Percentiles rank a stretch among this genome's conserved stretches.
Evolutionary conservation across 2,888 invertebrate species (phyloP).

Genomic region (Hirtodrosophila trivittata): DNA sequence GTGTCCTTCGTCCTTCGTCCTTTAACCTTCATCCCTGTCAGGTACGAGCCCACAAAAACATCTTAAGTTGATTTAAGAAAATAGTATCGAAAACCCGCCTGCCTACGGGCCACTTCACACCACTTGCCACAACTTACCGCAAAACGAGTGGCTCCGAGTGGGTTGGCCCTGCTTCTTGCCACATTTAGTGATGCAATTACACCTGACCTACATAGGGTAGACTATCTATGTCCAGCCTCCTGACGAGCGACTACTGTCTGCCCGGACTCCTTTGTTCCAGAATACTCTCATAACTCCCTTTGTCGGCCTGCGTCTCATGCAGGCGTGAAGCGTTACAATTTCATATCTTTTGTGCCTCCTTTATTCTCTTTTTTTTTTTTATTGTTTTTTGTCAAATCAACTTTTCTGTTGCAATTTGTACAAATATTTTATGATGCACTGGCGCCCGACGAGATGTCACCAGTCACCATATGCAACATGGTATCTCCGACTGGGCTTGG

Average conservation of each 20-base stretch:
- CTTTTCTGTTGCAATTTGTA: conserved; percentile 48
- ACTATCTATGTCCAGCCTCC: conserved; percentile 17
- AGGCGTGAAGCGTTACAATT: conserved; percentile 74
- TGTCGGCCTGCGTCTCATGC: conserved; percentile 56
- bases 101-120: conserved; percentile 72
- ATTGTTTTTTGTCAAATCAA: conserved; percentile 33
- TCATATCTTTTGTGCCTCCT: conserved; percentile 60
- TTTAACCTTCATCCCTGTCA: conserved; percentile 8
- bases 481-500: too few species aligned
- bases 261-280: conserved; percentile 20
- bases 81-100: conserved; percentile 55
- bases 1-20: background rate
- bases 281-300: conserved; percentile 24
- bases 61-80: conserved; percentile 65
- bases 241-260: conserved; percentile 36
- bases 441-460: conserved; percentile 51
- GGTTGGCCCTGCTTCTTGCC: conserved; percentile 30
- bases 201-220: conserved; percentile 53
- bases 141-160: conserved; percentile 35
- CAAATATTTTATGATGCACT: conserved; percentile 61
- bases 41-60: conserved; percentile 38
- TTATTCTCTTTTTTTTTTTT: conserved; percentile 21
- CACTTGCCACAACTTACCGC: conserved; percentile 37
- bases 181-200: conserved; percentile 68
- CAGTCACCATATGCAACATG: too few species aligned